A percentile compares a stretch with the other conserved stretches of the same genome.
Conservation (phyloP, 2,888 invertebrate species). For the Drosophila nr. perissopoda region DNA sequence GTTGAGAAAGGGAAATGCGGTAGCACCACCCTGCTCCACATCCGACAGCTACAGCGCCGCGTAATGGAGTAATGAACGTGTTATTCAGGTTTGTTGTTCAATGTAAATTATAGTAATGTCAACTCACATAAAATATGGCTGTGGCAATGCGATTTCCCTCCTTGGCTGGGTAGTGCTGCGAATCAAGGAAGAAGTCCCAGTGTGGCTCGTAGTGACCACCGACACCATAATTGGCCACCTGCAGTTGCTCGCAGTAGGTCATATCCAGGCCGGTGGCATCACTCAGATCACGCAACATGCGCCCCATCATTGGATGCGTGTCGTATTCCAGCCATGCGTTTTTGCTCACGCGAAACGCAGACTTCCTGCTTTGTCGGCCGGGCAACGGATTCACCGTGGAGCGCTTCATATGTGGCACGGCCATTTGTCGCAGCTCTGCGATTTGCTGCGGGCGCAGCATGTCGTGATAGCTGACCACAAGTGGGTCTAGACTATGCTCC, state of each 20-base stretch:
- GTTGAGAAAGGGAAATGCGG: constrained; percentile 96
- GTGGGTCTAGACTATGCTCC: constrained; percentile 86
- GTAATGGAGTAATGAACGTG: constrained; percentile 3
- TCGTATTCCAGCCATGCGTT: constrained; percentile 86
- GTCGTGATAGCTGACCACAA: constrained; percentile 87
- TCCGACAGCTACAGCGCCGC: constrained; percentile 92
- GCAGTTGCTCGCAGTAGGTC: constrained; percentile 93
- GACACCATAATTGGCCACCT: constrained; percentile 99
- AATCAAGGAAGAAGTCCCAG: constrained; percentile 89
- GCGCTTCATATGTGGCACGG: constrained; percentile 86
- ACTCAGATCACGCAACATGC: constrained; percentile 90
- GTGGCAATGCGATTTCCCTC: constrained; percentile 98
- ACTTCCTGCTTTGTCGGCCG: constrained; percentile 92
- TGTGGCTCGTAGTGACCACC: constrained; percentile 99
- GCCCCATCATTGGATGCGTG: constrained; percentile 64
- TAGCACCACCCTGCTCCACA: constrained; percentile 98
- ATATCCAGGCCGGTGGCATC: constrained; percentile 87
- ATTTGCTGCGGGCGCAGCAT: constrained; percentile 87
- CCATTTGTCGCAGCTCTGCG: constrained; percentile 86
- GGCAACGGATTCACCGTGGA: constrained; percentile 88
- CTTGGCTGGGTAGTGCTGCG: constrained; percentile 91
- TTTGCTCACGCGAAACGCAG: constrained; percentile 90
- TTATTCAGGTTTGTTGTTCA: not conserved
- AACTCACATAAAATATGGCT: constrained; percentile 96
- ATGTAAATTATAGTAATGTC: constrained; percentile 15